A percentile compares a stretch with the other conserved stretches of the same genome.
phyloP scores from a whole-genome alignment of 2,113 vertebrate species.

The Procapra przewalskii region DNA sequence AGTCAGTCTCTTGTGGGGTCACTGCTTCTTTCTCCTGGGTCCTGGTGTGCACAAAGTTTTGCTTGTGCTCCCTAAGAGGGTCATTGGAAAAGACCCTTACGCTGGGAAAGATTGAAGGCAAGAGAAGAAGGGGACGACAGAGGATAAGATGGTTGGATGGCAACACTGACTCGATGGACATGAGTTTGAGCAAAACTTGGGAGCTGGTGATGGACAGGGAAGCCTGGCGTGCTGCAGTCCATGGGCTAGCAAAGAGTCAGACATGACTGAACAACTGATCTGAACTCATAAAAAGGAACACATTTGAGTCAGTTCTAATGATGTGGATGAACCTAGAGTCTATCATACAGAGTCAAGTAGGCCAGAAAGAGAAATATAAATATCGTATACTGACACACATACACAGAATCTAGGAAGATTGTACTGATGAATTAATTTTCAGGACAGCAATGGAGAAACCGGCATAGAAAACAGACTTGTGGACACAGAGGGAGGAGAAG shows the following conservation, averaged over 20 bases:
- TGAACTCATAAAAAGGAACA: neutral
- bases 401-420: neutral
- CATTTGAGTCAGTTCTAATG: neutral
- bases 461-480: neutral
- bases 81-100: neutral
- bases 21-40: neutral
- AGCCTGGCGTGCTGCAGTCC: neutral
- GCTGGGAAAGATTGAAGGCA: neutral
- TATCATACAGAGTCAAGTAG: neutral
- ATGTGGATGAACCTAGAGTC: neutral
- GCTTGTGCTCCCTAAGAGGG: neutral
- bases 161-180: neutral
- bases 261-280: neutral
- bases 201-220: neutral
- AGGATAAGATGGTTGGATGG: neutral
- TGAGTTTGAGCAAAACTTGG: neutral
- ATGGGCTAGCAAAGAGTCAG: neutral
- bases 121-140: neutral
- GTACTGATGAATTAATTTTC: neutral
- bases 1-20: neutral
- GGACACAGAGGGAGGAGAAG: neutral
- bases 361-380: neutral
- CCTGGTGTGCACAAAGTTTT: neutral
- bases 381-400: neutral
- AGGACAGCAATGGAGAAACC: neutral